Evolutionary conservation across 1,140 invertebrate genomes (phyloP).

Genomic region (Pollicipes pollicipes): DNA sequence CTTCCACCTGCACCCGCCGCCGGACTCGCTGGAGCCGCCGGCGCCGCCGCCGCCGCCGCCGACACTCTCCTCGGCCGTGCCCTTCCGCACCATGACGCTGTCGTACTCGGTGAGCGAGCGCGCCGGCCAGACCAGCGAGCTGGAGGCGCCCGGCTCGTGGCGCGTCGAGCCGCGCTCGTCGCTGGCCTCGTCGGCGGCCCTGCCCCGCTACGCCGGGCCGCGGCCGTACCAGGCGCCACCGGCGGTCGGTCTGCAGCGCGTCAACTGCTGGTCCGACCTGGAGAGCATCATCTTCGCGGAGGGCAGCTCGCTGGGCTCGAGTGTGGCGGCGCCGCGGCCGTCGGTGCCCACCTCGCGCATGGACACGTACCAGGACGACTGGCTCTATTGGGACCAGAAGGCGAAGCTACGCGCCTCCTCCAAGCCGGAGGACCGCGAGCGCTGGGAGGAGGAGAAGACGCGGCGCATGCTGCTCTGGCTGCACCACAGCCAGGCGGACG

Average conservation of each 20-base stretch:
- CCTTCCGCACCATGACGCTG: slow-evolving; percentile 5
- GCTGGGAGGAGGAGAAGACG: slow-evolving; percentile 23
- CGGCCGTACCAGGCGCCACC: not conserved
- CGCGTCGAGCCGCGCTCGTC: not conserved
- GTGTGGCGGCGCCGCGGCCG: slow-evolving; percentile 9
- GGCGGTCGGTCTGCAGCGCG: not conserved
- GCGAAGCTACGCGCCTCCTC: slow-evolving; percentile 17
- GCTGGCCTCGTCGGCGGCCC: not conserved
- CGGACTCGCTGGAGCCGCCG: not conserved
- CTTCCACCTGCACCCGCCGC: not conserved
- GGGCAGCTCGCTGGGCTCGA: slow-evolving; percentile 12
- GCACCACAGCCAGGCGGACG: slow-evolving; percentile 15
- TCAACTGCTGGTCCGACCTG: slow-evolving; percentile 21
- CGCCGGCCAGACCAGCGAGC: not conserved
- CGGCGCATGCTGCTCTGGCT: slow-evolving; percentile 25
- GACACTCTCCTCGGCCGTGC: not conserved
- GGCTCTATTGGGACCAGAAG: slow-evolving; percentile 23
- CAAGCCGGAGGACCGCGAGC: slow-evolving; percentile 16
- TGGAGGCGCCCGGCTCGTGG: not conserved
- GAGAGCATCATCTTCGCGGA: slow-evolving; percentile 24
- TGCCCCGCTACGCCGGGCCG: not conserved
- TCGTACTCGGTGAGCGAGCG: slow-evolving; percentile 8
- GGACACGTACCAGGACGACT: slow-evolving; percentile 22
- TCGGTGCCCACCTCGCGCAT: slow-evolving; percentile 17
- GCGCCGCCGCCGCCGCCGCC: slow-evolving; percentile 3